Percentiles rank a stretch among this genome's conserved stretches.
Conservation (phyloP, 2,888 invertebrate species). For the Altica lythri region DNA sequence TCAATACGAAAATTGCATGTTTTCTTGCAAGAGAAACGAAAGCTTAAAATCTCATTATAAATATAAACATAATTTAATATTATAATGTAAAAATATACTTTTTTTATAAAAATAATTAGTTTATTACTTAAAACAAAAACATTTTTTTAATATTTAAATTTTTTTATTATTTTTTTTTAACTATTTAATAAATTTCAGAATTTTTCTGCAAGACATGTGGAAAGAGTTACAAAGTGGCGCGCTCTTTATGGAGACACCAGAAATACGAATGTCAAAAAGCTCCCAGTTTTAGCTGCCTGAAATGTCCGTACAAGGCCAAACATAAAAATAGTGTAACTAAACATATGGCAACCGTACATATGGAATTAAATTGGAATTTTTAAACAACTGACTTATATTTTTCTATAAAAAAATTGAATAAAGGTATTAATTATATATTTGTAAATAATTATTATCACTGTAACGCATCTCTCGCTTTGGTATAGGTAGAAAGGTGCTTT, state of each 20-base stretch:
- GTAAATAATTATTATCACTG: too few species aligned
- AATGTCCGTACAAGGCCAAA: constrained; percentile 41
- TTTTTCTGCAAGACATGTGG: constrained; percentile 41
- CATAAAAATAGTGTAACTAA: constrained; percentile 44
- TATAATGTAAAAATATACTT: background rate
- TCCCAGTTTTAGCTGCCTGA: constrained; percentile 41
- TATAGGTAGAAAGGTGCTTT: too few species aligned
- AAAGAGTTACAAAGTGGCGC: constrained; percentile 42
- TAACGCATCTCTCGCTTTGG: too few species aligned
- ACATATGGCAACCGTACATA: constrained; percentile 40
- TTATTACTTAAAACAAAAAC: background rate
- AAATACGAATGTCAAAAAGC: constrained; percentile 47
- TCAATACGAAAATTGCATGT: background rate
- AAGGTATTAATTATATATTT: too few species aligned
- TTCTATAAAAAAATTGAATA: too few species aligned
- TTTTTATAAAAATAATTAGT: background rate
- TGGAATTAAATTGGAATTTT: too few species aligned
- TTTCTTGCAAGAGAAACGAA: constrained; percentile 56
- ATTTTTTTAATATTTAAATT: background rate
- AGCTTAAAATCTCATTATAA: constrained; percentile 53
- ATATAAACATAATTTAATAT: constrained; percentile 56
- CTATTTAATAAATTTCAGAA: constrained; percentile 22
- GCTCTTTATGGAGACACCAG: constrained; percentile 46
- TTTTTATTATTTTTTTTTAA: background rate
- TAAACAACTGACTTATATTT: too few species aligned